Evolutionary conservation across 1,140 invertebrate species (phyloP), one percentile per base, ranked within the genome.

Genomic region (Gerris buenoi): DNA sequence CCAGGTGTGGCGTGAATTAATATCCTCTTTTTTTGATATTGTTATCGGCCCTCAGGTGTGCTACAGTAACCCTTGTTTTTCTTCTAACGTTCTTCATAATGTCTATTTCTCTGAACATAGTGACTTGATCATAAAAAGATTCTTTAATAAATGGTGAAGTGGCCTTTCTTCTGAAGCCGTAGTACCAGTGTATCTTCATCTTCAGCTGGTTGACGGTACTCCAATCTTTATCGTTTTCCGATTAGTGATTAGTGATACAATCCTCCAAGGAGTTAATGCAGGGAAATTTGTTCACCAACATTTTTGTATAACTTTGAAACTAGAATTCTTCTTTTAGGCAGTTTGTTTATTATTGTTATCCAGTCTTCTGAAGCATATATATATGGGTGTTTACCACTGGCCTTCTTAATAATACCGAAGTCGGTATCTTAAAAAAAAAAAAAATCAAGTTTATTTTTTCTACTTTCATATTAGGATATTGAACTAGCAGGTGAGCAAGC

Each of bases 371-470:
- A 62, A 64, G 18, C 26, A 63, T 63, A 70, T 25, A 70, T 33
- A 46, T 25, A 57, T 13, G 27, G 58, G 25, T 27, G 28, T 68
- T 68, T 25, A 27, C 29, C 25, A 64, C 62, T 67, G 18, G 58
- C 58, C 25, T 33, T 60, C 18, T 73, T 70, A 23, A 71, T 68
- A 23, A 70, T 18, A 25, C 65, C 71, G 66, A 71, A 65, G 46
- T 72, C 70, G n/a, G 27, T 56, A 57, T 72, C 69, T 66, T 70
- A 69, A 1, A 62, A 71, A 61, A 73, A 66, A 70, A 70, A 73
- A 18, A 70, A 74, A 71, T 74, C 25, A 73, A 70, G 63, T 73
- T 73, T 66, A 75, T 69, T 25, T 67, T 69, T 73, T 27, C n/a
- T 26, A 71, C 68, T 69, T 67, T 69, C 65, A 71, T 70, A 58